phyloP scores from a whole-genome alignment of 1,140 invertebrate species.

The Myzus persicae region DNA sequence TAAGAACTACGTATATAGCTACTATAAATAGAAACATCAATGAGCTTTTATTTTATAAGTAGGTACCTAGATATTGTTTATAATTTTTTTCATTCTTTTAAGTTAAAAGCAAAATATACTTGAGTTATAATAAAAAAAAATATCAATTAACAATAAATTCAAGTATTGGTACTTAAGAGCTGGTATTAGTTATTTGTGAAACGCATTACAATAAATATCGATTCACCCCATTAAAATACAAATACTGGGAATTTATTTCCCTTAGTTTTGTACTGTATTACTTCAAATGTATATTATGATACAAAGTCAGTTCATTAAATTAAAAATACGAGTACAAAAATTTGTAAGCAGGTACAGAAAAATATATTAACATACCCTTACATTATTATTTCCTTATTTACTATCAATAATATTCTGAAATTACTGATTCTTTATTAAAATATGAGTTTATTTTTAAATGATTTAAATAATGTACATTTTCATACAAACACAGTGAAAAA shows the following conservation, averaged over 20 bases:
- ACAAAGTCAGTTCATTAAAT: neutral
- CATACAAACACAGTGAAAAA: neutral
- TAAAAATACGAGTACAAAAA: neutral
- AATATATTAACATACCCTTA: neutral
- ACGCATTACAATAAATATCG: neutral
- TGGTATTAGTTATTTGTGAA: neutral
- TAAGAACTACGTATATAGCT: neutral
- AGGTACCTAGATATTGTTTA: neutral
- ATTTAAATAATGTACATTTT: neutral
- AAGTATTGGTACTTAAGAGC: neutral
- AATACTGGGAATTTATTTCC: neutral
- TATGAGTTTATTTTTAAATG: neutral
- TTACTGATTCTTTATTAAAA: neutral
- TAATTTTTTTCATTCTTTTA: neutral
- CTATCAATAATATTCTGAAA: neutral
- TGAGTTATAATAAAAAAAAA: neutral
- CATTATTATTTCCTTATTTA: neutral
- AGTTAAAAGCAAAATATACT: neutral
- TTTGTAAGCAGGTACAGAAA: neutral
- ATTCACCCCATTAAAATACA: neutral
- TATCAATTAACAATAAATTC: neutral
- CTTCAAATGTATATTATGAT: neutral
- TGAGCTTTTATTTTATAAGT: neutral
- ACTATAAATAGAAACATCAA: neutral
- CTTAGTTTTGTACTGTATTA: neutral